Evolutionary conservation across 2,888 invertebrate genomes (phyloP), one percentile per base, ranked within the genome.

Genomic region (Clostera curtula): DNA sequence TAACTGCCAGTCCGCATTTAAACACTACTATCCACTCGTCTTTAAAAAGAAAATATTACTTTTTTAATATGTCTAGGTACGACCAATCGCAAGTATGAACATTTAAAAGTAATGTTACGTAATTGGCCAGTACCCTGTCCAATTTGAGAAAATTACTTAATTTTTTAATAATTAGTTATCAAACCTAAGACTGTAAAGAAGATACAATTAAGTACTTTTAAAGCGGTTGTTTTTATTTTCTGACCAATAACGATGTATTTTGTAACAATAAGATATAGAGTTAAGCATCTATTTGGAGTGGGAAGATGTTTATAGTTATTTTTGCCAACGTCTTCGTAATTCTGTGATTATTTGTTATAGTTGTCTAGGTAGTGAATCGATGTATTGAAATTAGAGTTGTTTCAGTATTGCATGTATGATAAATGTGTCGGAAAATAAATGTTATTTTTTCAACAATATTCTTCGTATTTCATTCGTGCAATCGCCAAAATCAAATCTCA

Each of bases 271-370:
- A 70, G 68, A 40, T 79, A 79, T n/a, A n/a, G 73, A 42, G 56
- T 34, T 76, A 77, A 76, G 76, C 63, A 57, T 29, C 41, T 65
- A 46, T 48, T 68, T 62, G 56, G 57, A 68, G 61, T 77, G 64
- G 49, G 64, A 64, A 73, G 66, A 69, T 72, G 69, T 64, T 43
- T 64, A 61, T 63, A 66, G 67, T 65, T 66, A 60, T 67, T 66
- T 60, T 71, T 68, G 58, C 65, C 56, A 68, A 68, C 67, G 60
- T 77, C 73, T 77, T 75, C 65, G 60, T 70, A 59, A 64, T 73
- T 74, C 77, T 83, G 82, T 82, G 82, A 80, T 82, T 71, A 62
- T 71, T 72, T 69, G 69, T 77, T 76, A 71, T 73, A 72, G 62
- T 70, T 68, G 7, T 63, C n/a, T 64, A 74, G 66, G 62, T 64